A percentile compares a stretch with the other conserved stretches of the same genome.
Conservation (phyloP, 2,113 vertebrate genomes). For the Lathamus discolor region DNA sequence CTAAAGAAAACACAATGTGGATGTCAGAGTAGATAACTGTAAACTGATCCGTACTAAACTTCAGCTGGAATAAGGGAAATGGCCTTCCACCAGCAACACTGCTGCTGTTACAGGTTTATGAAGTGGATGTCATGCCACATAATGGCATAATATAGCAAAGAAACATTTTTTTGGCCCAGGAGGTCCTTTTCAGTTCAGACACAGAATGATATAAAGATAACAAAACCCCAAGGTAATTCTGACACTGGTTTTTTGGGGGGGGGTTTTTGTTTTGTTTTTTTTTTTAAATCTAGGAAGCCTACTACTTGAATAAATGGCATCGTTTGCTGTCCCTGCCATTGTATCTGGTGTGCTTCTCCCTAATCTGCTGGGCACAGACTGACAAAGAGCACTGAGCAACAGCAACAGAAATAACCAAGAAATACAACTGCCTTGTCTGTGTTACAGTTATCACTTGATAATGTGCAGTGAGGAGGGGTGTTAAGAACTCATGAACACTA, state of each 20-base stretch:
- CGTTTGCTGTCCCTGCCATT: background rate
- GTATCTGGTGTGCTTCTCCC: background rate
- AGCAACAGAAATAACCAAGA: background rate
- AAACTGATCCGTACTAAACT: background rate
- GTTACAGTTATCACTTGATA: background rate
- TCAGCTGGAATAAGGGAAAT: background rate
- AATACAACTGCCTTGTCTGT: background rate
- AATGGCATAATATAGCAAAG: background rate
- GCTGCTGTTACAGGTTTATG: background rate
- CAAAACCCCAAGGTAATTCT: background rate
- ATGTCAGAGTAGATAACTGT: background rate
- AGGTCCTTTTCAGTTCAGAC: background rate
- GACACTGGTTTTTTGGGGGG: background rate
- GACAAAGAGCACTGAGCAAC: background rate
- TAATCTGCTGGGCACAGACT: background rate
- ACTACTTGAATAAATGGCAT: background rate
- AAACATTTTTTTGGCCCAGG: background rate
- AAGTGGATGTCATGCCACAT: background rate
- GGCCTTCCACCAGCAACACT: background rate
- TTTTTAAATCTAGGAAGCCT: background rate
- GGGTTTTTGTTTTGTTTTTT: too few species aligned
- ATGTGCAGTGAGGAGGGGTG: background rate
- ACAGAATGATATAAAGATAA: background rate
- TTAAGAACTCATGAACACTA: rapidly evolving
- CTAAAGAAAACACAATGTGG: background rate